Evolutionary conservation across 2,888 invertebrate genomes (phyloP), one percentile per base, ranked within the genome.

Genomic region (Laspeyria flexula): DNA sequence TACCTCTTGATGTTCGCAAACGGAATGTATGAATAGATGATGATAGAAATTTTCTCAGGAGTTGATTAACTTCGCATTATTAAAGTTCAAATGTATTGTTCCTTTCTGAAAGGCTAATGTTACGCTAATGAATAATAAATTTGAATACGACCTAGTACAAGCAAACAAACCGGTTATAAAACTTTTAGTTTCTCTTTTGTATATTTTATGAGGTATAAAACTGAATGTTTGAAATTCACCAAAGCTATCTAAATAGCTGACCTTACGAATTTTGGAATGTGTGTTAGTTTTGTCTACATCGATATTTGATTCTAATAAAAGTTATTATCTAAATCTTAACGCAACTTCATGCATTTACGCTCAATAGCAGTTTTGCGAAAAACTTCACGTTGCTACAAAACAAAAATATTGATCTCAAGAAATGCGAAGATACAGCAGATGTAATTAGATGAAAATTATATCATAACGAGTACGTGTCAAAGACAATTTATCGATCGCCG

Each of bases 1-100:
- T 69, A 63, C 66, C 56, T 57, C 51, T 38, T 58, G 57, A 57
- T 64, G 62, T 57, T 59, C 53, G 61, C 65, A 52, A 65, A 34
- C 40, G 41, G 62, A 60, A 68, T 66, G 62, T 54, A 60, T 58
- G 57, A 65, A 66, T 64, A 51, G 59, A 61, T 39, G 40, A 54
- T 43, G 55, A 48, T 49, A 46, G 31, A 40, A 55, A 60, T 41
- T 58, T 51, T 63, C 56, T 49, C 58, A 58, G 45, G 54, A 57
- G 10, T 40, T 55, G 54, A 61, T 68, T 48, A 25, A 43, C 33
- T 49, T 48, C 43, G 37, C 58, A 4, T 42, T 44, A 29, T 34
- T 18, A 9, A 34, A 1, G 4, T 16, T 34, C 5, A 34, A n/a
- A 10, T 34, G n/a, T 10, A 21, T 11, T 37, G 2, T 39, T 27